Percentiles rank a stretch among this genome's conserved stretches.
phyloP scores from a whole-genome alignment of 2,113 vertebrate genomes.

The Sardina pilchardus region DNA sequence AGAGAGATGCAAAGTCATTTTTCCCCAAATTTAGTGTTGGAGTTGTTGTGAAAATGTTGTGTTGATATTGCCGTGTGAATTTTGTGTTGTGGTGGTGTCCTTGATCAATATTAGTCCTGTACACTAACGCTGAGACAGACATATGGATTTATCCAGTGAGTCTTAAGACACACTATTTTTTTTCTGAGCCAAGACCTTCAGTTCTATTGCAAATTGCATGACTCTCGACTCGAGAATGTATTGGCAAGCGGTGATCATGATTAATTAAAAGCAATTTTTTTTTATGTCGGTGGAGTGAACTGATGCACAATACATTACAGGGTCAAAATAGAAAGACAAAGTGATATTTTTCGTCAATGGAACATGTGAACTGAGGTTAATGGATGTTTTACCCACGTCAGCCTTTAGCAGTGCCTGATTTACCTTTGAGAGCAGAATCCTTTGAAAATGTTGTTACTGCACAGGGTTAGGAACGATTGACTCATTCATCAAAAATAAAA shows the following conservation, averaged over 20 bases:
- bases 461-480: not conserved
- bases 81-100: not conserved
- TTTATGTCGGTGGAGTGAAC: not conserved
- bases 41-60: not conserved
- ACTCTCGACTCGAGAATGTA: not conserved
- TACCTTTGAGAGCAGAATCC: not conserved
- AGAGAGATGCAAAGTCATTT: constrained; percentile 10
- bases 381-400: not conserved
- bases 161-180: not conserved
- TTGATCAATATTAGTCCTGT: not conserved
- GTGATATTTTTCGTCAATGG: not conserved
- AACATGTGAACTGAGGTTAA: not conserved
- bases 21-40: constrained; percentile 18
- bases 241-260: not conserved
- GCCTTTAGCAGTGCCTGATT: not conserved
- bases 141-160: not conserved
- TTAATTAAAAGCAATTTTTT: not conserved
- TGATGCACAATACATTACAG: constrained; percentile 3
- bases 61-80: constrained; percentile 35
- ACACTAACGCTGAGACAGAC: not conserved
- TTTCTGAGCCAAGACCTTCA: not conserved
- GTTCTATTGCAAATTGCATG: not conserved
- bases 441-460: constrained; percentile 11
- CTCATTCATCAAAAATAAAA: constrained; percentile 12
- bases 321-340: not conserved